phyloP scores from a whole-genome alignment of 2,113 vertebrate species.

The Carassius carassius region DNA sequence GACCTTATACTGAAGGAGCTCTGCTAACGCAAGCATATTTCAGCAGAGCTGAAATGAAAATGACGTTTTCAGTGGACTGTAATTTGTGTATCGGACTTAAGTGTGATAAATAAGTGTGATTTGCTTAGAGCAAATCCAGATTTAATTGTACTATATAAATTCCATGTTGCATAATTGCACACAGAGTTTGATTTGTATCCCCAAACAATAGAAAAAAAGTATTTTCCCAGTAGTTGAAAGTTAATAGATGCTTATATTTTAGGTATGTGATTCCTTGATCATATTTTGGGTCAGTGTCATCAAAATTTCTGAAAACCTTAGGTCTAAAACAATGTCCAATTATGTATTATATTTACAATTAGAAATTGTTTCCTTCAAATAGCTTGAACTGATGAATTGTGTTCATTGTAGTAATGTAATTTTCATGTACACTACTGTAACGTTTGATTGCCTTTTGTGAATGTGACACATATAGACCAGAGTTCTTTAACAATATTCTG shows the following conservation, averaged over 20 bases:
- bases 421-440: background rate
- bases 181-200: background rate
- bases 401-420: background rate
- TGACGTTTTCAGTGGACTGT: background rate
- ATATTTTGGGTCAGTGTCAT: background rate
- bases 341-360: background rate
- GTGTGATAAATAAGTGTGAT: background rate
- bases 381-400: background rate
- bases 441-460: background rate
- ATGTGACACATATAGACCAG: background rate
- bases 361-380: background rate
- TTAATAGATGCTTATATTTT: background rate
- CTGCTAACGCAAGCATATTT: constrained; percentile 34
- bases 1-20: constrained; percentile 30
- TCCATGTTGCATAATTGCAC: constrained; percentile 10
- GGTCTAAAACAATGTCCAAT: background rate
- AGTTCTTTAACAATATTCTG: background rate
- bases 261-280: background rate
- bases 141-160: constrained; percentile 20
- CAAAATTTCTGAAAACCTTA: background rate
- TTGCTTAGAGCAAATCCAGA: constrained; percentile 13
- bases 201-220: background rate
- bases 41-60: constrained; percentile 13
- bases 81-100: constrained; percentile 9
- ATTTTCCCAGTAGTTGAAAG: background rate